phyloP scores from a whole-genome alignment of 2,113 vertebrate genomes.

The Scomber scombrus region DNA sequence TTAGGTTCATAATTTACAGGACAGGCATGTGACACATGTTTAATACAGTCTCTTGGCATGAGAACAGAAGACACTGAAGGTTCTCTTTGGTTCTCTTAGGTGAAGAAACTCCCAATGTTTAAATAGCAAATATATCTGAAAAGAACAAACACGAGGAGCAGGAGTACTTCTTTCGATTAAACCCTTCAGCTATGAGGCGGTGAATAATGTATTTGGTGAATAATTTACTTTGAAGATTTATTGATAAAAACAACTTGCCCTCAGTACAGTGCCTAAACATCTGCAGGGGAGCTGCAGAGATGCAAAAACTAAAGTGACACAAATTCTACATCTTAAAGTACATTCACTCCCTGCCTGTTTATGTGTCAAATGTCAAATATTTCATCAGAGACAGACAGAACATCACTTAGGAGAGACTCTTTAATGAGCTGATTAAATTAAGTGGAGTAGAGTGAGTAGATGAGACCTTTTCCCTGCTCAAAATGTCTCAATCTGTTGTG shows the following conservation, averaged over 20 bases:
- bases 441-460: not conserved
- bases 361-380: constrained; percentile 13
- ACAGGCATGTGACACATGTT: constrained; percentile 10
- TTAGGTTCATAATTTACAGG: constrained; percentile 46
- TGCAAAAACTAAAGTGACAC: not conserved
- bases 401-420: constrained; percentile 5
- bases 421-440: not conserved
- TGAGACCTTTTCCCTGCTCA: not conserved
- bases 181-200: constrained; percentile 41
- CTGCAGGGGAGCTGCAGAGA: constrained; percentile 26
- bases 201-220: constrained; percentile 61
- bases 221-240: constrained; percentile 63
- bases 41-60: not conserved
- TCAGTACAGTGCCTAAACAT: constrained; percentile 23
- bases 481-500: constrained; percentile 14
- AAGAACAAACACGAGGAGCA: constrained; percentile 20
- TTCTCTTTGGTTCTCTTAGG: not conserved
- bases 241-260: constrained; percentile 51
- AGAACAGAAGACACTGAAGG: not conserved
- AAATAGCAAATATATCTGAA: constrained; percentile 37
- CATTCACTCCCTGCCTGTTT: constrained; percentile 9
- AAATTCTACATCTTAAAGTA: constrained; percentile 20
- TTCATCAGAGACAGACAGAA: constrained; percentile 12
- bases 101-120: constrained; percentile 9
- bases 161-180: constrained; percentile 14